Conservation (phyloP, 2,888 invertebrate species). For the Lepidonotus clava region DNA sequence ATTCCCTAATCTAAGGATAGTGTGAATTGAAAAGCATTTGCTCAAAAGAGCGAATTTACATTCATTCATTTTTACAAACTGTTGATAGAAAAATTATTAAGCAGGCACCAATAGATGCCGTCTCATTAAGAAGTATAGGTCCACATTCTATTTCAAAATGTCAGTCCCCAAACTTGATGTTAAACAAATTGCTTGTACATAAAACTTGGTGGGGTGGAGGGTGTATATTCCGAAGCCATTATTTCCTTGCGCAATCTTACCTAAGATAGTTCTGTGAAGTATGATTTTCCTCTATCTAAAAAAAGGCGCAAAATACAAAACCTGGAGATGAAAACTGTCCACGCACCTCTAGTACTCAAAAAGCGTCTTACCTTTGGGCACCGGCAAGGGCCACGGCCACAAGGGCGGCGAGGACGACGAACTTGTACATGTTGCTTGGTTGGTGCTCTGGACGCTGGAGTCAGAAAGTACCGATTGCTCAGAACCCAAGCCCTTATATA, state of each 20-base stretch:
- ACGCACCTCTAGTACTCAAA: not conserved
- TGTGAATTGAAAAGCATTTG: no score
- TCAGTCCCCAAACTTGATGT: not conserved
- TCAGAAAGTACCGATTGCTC: no score
- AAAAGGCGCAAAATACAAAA: not conserved
- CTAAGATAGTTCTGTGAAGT: not conserved
- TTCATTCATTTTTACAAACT: no score
- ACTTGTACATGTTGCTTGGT: slow-evolving; percentile 7
- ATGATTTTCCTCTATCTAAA: not conserved
- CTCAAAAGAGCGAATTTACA: no score
- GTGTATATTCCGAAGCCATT: not conserved
- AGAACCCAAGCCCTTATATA: no score
- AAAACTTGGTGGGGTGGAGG: not conserved
- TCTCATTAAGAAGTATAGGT: not conserved
- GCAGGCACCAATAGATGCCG: not conserved
- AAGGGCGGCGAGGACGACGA: not conserved
- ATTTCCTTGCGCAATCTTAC: not conserved
- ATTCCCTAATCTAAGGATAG: not conserved
- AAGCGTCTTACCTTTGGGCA: not conserved
- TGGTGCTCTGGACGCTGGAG: no score
- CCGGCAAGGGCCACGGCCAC: not conserved
- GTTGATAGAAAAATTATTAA: slow-evolving; percentile 1
- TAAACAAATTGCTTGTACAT: not conserved
- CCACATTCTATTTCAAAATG: not conserved
- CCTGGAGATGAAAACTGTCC: not conserved